Evolutionary conservation across 2,113 vertebrate species (phyloP), one percentile per base, ranked within the genome.

Genomic region (Rhinichthys klamathensis): DNA sequence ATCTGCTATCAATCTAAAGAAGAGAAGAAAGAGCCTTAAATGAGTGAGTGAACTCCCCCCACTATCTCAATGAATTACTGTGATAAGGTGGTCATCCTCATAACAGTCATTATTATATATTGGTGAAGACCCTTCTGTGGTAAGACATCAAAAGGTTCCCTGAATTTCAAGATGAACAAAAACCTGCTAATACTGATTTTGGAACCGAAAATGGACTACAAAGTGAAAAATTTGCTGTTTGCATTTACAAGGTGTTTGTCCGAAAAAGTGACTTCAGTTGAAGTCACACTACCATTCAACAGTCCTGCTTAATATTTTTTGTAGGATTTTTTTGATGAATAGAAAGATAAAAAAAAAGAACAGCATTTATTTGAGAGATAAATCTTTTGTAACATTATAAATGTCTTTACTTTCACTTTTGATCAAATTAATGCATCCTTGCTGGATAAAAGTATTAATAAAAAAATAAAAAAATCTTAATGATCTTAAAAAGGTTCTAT

Each of bases 1-100:
- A 16, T 86, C 91, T 91, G 90, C 91, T 90, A 92, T 92, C 93
- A 90, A 83, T 91, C 92, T 90, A 90, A 87, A 91, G 85, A 84
- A 86, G 51, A 85, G 84, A 86, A 82, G 87, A 86, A 90, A 86
- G 89, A 90, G 84, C 93, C 90, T 90, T 82, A 89, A 92, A 89
- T 74, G 72, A 74, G 73, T 84, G 80, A 83, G 51, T 23, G 12
- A 1, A 13, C 84, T n/a, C 27, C 46, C 27, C 11, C 77, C 84
- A 74, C 83, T 81, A 23, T 88, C 77, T 82, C 75, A 90, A 87
- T 90, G 88, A 56, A 83, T 91, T 89, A 83, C 88, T 89, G 72
- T 89, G 87, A 93, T 89, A 90, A 92, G 89, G 38, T 87, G 85
- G 88, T 90, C 84, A 82, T 86, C 61, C 25, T 11, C 75, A 87